Conservation (phyloP, 2,888 invertebrate species). For the Leuctra nigra region DNA sequence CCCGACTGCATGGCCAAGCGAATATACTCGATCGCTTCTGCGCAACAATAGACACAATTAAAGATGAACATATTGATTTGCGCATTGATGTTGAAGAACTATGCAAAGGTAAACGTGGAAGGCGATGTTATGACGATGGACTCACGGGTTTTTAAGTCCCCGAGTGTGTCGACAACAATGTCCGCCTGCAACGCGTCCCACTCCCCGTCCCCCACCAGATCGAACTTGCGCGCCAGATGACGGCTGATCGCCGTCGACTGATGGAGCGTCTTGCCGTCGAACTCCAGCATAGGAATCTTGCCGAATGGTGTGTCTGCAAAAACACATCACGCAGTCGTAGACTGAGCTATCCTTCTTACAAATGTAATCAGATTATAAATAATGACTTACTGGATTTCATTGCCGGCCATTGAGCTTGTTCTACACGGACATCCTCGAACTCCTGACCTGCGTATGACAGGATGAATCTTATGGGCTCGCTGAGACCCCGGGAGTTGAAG, state of each 20-base stretch:
- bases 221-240: constrained; percentile 54
- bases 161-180: constrained; percentile 51
- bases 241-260: constrained; percentile 55
- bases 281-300: constrained; percentile 54
- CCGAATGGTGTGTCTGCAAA: constrained; percentile 56
- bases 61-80: too few relatives aligned
- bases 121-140: too few relatives aligned
- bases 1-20: not conserved
- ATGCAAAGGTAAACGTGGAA: too few relatives aligned
- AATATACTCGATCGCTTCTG: too few relatives aligned
- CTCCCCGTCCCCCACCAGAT: constrained; percentile 48
- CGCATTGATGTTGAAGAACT: too few relatives aligned
- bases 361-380: too few relatives aligned
- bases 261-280: constrained; percentile 53
- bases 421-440: not conserved
- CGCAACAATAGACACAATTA: too few relatives aligned
- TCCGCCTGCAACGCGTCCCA: constrained; percentile 58
- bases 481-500: not conserved
- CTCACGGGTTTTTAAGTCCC: constrained; percentile 52
- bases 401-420: not conserved
- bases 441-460: not conserved
- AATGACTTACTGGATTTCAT: not conserved
- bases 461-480: not conserved
- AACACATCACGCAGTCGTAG: too few relatives aligned
- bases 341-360: too few relatives aligned